These are phyloP conservation scores for Neotoma lepida DNA, from an alignment of 2,113 vertebrate species.

Conservation along the genomic window DNA sequence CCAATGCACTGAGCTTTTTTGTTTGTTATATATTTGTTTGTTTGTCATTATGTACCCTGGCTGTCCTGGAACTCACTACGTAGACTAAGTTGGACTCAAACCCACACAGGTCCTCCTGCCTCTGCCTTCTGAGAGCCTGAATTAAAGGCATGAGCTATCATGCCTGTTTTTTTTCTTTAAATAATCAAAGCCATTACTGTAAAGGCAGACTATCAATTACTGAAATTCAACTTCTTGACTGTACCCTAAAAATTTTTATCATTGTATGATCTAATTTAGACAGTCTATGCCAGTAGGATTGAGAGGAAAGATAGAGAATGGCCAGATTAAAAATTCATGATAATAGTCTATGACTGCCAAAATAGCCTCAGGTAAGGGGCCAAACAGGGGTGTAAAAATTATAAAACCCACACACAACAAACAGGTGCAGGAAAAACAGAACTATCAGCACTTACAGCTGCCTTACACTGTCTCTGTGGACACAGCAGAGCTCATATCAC, in stretches of 20 bases:
- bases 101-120: not conserved
- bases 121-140: not conserved
- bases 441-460: not conserved
- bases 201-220: conserved; percentile 1
- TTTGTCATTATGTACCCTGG: not conserved
- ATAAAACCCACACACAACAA: not conserved
- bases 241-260: not conserved
- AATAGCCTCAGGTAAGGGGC: not conserved
- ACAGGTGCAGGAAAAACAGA: not conserved
- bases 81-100: not conserved
- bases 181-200: not conserved
- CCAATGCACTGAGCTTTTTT: not conserved
- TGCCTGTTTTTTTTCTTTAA: not conserved
- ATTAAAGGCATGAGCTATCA: not conserved
- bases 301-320: not conserved
- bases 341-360: not conserved
- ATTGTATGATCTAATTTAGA: not conserved
- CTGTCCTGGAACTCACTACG: not conserved
- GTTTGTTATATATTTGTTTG: not conserved
- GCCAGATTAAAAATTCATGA: not conserved
- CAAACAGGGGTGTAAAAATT: not conserved
- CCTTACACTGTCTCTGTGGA: not conserved
- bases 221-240: not conserved
- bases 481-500: not conserved
- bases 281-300: not conserved